Base-by-base conservation (phyloP, 2,797 vertebrate genomes). In the Pampus argenteus region DNA sequence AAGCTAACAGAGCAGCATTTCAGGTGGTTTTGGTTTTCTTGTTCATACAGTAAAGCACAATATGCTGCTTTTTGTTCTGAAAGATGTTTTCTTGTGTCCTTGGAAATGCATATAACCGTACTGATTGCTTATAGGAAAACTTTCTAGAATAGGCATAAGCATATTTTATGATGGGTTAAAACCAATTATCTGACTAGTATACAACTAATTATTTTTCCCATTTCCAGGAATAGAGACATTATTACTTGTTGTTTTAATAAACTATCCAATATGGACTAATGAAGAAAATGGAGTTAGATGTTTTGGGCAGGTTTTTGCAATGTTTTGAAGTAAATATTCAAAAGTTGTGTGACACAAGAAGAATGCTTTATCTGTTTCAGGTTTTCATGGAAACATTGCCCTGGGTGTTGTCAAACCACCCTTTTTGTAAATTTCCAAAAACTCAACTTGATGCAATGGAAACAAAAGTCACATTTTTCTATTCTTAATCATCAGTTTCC, bases 391-490 rank as follows among this genome's bases (percentile, higher is more conserved):
- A 81, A 89, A 83, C 66, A 58, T 52, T 36, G 58, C 70, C 58
- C 45, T 4, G 29, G 75, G 74, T 78, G 64, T 60, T 70, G 74
- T 61, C 18, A 62, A 45, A 28, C 72, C 40, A 47, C 58, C 51
- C 49, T 31, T 84, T 72, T 85, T 79, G 61, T 86, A 76, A 86
- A 79, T 88, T 78, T 88, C 74, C 76, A 79, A 65, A 83, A 87
- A 82, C 64, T 51, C 31, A 45, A 47, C 48, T 81, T 76, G 82
- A 87, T 81, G 74, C 79, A 81, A 74, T 70, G 76, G 81, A 86
- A 90, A 87, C 54, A 79, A 78, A 76, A 83, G 81, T 79, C 74
- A 84, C 65, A 81, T 86, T 86, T 89, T 86, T 89, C 73, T 82
- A 78, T 81, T 88, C 68, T 76, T 67, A 59, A 87, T 82, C 61